A percentile compares a stretch with the other conserved stretches of the same genome.
phyloP scores from a whole-genome alignment of 2,797 vertebrate genomes.

The Crenichthys baileyi region DNA sequence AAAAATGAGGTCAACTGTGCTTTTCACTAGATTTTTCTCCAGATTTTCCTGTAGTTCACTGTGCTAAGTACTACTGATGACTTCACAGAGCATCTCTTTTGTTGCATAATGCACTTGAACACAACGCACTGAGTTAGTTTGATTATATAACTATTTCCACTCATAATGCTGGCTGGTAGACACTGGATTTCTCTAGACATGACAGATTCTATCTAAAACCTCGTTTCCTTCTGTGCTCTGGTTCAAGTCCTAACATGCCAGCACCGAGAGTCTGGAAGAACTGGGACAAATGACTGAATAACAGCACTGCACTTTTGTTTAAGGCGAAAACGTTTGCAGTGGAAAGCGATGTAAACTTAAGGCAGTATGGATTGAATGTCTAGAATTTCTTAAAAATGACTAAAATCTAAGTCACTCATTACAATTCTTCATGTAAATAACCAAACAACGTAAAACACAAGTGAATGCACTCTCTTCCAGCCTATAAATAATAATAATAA shows the following conservation, averaged over 20 bases:
- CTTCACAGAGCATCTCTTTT: constrained; percentile 25
- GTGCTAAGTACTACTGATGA: constrained; percentile 28
- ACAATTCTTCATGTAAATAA: constrained; percentile 39
- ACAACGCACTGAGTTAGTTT: constrained; percentile 5
- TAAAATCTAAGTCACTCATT: constrained; percentile 57
- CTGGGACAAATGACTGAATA: constrained; percentile 48
- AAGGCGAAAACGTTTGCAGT: constrained; percentile 93
- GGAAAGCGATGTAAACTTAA: constrained; percentile 92
- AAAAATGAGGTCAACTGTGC: constrained; percentile 23
- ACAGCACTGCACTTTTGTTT: constrained; percentile 83
- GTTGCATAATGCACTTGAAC: constrained; percentile 58
- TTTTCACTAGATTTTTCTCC: constrained; percentile 21
- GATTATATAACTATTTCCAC: constrained; percentile 27
- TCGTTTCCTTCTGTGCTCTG: constrained; percentile 16
- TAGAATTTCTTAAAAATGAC: constrained; percentile 73
- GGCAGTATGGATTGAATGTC: constrained; percentile 89
- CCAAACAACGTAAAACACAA: constrained; percentile 52
- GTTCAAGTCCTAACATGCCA: constrained; percentile 52
- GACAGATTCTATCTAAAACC: background rate
- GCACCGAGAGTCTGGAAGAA: constrained; percentile 61
- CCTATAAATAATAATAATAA: constrained; percentile 57
- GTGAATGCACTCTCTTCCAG: constrained; percentile 66
- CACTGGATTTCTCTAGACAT: constrained; percentile 28
- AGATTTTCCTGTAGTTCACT: constrained; percentile 18
- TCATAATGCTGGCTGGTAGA: constrained; percentile 24